Evolutionary conservation across 2,888 invertebrate genomes (phyloP).

Genomic region (Psylliodes chrysocephalus): DNA sequence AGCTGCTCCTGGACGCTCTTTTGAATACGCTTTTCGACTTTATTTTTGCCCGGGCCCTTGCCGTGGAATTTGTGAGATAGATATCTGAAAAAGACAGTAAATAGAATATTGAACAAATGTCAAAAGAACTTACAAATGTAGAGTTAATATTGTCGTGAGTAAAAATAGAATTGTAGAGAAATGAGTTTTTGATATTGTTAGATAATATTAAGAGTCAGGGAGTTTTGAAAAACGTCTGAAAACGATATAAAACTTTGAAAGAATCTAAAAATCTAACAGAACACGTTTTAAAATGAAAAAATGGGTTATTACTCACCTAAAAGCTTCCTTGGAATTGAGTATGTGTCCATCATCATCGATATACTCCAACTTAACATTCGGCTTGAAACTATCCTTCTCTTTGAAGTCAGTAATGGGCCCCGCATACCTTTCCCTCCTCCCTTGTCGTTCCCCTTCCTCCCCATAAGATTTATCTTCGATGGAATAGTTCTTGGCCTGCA

Average conservation of each 20-base stretch:
- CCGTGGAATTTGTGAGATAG: constrained; percentile 99
- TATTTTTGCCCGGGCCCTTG: constrained; percentile 98
- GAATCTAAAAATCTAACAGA: too few species aligned
- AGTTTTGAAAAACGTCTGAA: too few species aligned
- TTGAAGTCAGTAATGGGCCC: constrained; percentile 93
- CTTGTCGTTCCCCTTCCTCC: constrained; percentile 76
- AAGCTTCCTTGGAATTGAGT: constrained; percentile 93
- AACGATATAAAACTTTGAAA: too few species aligned
- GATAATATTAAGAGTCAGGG: too few species aligned
- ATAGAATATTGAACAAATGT: neutral
- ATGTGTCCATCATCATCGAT: constrained; percentile 95
- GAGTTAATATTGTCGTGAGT: too few species aligned
- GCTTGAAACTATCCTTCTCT: constrained; percentile 90
- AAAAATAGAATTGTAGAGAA: too few species aligned
- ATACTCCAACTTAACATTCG: constrained; percentile 95
- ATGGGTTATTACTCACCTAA: constrained; percentile 40
- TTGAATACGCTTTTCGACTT: constrained; percentile 95
- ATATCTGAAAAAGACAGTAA: constrained; percentile 69
- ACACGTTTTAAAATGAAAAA: too few species aligned
- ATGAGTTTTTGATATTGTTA: too few species aligned
- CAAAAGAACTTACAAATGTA: too few species aligned
- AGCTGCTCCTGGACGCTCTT: constrained; percentile 92
- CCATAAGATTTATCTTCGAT: constrained; percentile 82
- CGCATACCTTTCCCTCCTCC: constrained; percentile 76
- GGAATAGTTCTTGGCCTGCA: constrained; percentile 83